Evolutionary conservation across 2,888 invertebrate species (phyloP).

Genomic region (Pyrgus malvae): DNA sequence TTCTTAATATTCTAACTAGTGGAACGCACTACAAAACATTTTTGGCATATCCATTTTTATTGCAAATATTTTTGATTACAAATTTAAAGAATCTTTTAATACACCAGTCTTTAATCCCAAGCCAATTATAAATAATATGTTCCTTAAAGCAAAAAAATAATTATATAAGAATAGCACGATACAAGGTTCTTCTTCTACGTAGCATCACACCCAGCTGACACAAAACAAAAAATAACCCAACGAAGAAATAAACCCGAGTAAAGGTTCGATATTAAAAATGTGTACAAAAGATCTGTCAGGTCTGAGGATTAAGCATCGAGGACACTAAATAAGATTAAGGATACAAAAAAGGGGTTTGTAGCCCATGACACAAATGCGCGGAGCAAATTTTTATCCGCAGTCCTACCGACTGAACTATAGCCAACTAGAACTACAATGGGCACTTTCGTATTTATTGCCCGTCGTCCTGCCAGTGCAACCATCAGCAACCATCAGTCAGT

Average conservation of each 20-base stretch:
- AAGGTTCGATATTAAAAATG: conserved; percentile 20
- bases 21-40: no score
- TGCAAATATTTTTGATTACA: no score
- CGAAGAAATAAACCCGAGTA: conserved; percentile 21
- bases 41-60: no score
- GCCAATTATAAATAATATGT: neutral
- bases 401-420: no score
- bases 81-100: neutral
- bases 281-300: conserved; percentile 22
- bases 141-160: neutral
- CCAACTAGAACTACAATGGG: no score
- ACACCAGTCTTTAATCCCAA: neutral
- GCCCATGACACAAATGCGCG: no score
- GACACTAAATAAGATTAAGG: conserved; percentile 16
- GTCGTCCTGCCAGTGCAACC: no score
- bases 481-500: no score
- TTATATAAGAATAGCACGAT: neutral
- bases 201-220: conserved; percentile 1
- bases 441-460: no score
- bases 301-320: conserved; percentile 10
- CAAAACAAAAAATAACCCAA: conserved; percentile 19
- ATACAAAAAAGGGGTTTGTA: neutral
- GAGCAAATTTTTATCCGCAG: no score
- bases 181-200: conserved; percentile 9
- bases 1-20: no score